These are phyloP conservation scores for Oxyscelio sp. DNA, from an alignment of 2,888 invertebrate species.

Conservation along the genomic window DNA sequence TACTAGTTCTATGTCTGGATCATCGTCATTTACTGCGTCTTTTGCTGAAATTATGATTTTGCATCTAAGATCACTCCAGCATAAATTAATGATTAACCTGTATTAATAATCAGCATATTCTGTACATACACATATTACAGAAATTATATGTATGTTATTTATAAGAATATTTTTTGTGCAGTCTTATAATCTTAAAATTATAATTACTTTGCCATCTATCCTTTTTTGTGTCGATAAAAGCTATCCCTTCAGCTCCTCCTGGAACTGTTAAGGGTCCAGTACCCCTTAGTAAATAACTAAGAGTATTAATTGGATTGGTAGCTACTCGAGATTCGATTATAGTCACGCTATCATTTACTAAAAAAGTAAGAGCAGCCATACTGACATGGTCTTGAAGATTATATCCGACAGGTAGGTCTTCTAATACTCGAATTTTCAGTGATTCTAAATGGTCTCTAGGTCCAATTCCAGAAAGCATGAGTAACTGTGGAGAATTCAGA, in stretches of 20 bases:
- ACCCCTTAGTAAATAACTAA: constrained; percentile 91
- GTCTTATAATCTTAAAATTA: no score
- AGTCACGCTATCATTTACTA: constrained; percentile 92
- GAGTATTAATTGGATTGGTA: constrained; percentile 89
- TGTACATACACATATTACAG: no score
- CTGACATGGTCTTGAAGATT: constrained; percentile 95
- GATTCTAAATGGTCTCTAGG: constrained; percentile 91
- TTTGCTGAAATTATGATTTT: constrained; percentile 26
- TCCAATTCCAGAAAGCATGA: constrained; percentile 96
- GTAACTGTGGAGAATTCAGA: constrained; percentile 95
- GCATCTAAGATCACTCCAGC: background rate
- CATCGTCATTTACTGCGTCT: constrained; percentile 85
- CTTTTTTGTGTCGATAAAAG: constrained; percentile 92
- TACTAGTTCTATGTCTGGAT: constrained; percentile 94
- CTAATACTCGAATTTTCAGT: constrained; percentile 90
- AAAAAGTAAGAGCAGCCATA: constrained; percentile 92
- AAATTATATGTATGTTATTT: no score
- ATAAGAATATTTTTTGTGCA: no score
- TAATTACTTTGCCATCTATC: constrained; percentile 44
- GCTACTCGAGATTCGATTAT: constrained; percentile 90
- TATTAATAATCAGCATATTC: no score
- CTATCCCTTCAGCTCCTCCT: constrained; percentile 93
- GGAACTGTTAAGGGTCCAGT: constrained; percentile 93
- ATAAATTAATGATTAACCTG: no score
- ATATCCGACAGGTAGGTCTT: constrained; percentile 93